A percentile compares a stretch with the other conserved stretches of the same genome.
These are phyloP conservation scores for Patella pellucida DNA, from an alignment of 2,888 invertebrate genomes.

Conservation along the genomic window DNA sequence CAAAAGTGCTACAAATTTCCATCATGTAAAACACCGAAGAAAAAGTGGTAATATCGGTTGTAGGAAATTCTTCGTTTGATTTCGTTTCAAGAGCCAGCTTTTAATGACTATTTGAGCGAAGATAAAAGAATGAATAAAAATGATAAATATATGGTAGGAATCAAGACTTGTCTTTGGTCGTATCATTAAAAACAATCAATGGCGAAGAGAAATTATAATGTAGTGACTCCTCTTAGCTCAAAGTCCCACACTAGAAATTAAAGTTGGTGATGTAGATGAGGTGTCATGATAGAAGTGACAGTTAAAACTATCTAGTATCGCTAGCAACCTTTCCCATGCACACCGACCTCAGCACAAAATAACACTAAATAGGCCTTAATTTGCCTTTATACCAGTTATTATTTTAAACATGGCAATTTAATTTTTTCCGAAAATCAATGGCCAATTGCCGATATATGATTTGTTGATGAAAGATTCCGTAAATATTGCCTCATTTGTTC, in stretches of 20 bases:
- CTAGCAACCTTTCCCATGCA: not conserved
- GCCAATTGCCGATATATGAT: conserved; percentile 32
- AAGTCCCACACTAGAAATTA: conserved; percentile 7
- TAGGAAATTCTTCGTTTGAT: too few relatives aligned
- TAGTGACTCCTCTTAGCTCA: conserved; percentile 2
- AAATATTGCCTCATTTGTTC: conserved; percentile 44
- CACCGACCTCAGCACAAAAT: conserved; percentile 33
- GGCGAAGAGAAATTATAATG: not conserved
- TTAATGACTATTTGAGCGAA: too few relatives aligned
- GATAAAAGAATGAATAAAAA: too few relatives aligned
- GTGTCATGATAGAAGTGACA: conserved; percentile 1
- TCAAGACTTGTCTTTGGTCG: not conserved
- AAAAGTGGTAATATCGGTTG: too few relatives aligned
- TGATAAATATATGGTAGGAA: too few relatives aligned
- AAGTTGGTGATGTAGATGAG: conserved; percentile 7
- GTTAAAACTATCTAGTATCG: not conserved
- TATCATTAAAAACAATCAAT: conserved; percentile 9
- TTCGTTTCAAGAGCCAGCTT: too few relatives aligned
- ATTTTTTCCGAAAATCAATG: conserved; percentile 47
- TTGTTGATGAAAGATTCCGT: conserved; percentile 42
- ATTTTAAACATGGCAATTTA: conserved; percentile 50
- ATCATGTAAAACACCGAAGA: too few relatives aligned
- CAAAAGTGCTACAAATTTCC: too few relatives aligned
- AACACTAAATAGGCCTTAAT: conserved; percentile 57
- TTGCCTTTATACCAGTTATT: conserved; percentile 54